Evolutionary conservation across 2,888 invertebrate species (phyloP).

Genomic region (Notocelia uddmanniana): DNA sequence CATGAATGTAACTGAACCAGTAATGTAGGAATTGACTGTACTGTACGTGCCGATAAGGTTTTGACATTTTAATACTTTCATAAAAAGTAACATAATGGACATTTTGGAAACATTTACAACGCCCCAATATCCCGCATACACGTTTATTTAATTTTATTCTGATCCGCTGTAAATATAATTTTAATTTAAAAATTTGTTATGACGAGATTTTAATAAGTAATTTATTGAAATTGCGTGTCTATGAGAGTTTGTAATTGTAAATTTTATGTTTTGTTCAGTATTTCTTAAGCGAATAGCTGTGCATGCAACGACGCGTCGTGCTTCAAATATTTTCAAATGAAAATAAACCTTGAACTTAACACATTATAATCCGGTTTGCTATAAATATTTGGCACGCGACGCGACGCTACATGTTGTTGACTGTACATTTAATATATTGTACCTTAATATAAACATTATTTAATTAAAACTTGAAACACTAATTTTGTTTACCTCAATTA

Average conservation of each 20-base stretch:
- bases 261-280: constrained; percentile 85
- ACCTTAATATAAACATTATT: constrained; percentile 46
- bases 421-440: constrained; percentile 48
- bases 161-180: constrained; percentile 75
- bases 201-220: constrained; percentile 59
- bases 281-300: constrained; percentile 76
- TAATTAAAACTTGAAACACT: constrained; percentile 46
- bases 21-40: constrained; percentile 54
- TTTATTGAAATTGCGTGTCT: constrained; percentile 65
- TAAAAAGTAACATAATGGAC: constrained; percentile 49
- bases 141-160: constrained; percentile 55
- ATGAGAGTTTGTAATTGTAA: constrained; percentile 76
- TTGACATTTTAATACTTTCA: constrained; percentile 51
- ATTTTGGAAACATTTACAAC: constrained; percentile 74
- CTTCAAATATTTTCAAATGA: constrained; percentile 17
- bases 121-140: constrained; percentile 50
- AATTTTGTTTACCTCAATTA: constrained; percentile 31
- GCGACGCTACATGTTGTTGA: constrained; percentile 42
- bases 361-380: constrained; percentile 15
- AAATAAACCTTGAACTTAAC: constrained; percentile 2
- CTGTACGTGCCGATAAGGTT: constrained; percentile 50
- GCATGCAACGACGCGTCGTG: constrained; percentile 37
- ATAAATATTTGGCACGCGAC: constrained; percentile 26
- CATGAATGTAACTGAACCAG: constrained; percentile 33
- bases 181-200: constrained; percentile 76